Evolutionary conservation across 2,113 vertebrate species (phyloP), one percentile per base, ranked within the genome.

Genomic region (Sigmodon hispidus): DNA sequence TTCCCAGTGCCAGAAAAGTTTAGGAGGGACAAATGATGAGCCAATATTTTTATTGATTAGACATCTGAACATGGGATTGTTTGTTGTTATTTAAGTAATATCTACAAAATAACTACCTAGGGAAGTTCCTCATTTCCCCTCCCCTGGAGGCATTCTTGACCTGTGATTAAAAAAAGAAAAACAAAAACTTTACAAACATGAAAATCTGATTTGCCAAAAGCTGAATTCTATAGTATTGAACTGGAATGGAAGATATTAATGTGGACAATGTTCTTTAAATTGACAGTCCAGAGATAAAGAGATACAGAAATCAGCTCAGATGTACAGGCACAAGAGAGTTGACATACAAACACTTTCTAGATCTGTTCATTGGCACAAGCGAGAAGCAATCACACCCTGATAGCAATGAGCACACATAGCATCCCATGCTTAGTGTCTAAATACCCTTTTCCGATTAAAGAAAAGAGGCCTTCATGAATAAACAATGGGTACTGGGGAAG

Each of bases 401-500:
- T 12, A 59, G 15, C 45, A 43, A 8, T 59, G 50, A 90, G 79
- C 77, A 96, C 29, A 73, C 21, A 22, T 50, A 65, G 29, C 70
- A 59, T 29, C 31, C 34, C 94, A n/a, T 75, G n/a, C 43, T 93
- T 97, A 75, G 15, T 84, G 93, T 96, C 94, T 93, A 93, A 93
- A 89, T 61, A 65, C 55, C 61, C 55, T 94, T 89, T 59, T 87
- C 57, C 57, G 72, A 16, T 43, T 40, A 91, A 75, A 89, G 59
- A 95, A 85, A 88, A 59, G 70, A 90, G 13, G 26, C 31, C 15
- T 93, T 45, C 40, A 31, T 67, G 52, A 24, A 72, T 36, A 94
- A 80, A 36, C 55, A 48, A 59, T 48, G 86, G 36, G 50, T 72
- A 61, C 21, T 8, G n/a, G 21, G 6, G 21, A 12, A 59, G 5